phyloP scores from a whole-genome alignment of 2,888 invertebrate species.

The Cantharis flavilabris region DNA sequence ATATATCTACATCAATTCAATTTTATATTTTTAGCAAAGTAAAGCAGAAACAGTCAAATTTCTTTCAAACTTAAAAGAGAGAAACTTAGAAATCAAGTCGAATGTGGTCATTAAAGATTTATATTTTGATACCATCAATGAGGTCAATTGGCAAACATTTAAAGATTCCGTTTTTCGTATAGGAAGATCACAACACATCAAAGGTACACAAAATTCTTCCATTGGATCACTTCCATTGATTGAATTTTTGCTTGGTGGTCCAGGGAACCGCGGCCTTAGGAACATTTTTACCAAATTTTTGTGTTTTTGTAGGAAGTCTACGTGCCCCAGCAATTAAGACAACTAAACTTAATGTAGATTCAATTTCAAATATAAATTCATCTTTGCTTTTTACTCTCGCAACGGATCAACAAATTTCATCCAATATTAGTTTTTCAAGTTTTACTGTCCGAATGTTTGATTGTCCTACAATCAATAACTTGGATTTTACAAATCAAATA shows the following conservation, averaged over 20 bases:
- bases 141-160: constrained; percentile 46
- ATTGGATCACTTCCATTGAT: too few relatives aligned
- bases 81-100: constrained; percentile 32
- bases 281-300: not conserved
- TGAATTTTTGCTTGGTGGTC: too few relatives aligned
- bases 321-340: constrained; percentile 35
- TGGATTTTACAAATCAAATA: constrained; percentile 39
- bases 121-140: constrained; percentile 45
- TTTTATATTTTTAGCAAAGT: not conserved
- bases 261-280: too few relatives aligned
- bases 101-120: constrained; percentile 43
- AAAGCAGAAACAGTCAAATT: not conserved
- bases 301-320: constrained; percentile 39
- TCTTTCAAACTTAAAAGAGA: constrained; percentile 22
- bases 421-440: constrained; percentile 40
- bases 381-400: constrained; percentile 43
- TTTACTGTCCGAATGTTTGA: constrained; percentile 38
- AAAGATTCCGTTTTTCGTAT: constrained; percentile 44
- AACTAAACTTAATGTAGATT: constrained; percentile 32
- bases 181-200: constrained; percentile 36
- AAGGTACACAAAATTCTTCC: constrained; percentile 30
- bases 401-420: constrained; percentile 45
- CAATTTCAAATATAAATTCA: constrained; percentile 34
- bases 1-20: not conserved
- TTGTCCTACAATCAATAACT: constrained; percentile 41